A percentile compares a stretch with the other conserved stretches of the same genome.
Evolutionary conservation across 1,140 invertebrate genomes (phyloP).

Genomic region (Pentalonia nigronervosa): DNA sequence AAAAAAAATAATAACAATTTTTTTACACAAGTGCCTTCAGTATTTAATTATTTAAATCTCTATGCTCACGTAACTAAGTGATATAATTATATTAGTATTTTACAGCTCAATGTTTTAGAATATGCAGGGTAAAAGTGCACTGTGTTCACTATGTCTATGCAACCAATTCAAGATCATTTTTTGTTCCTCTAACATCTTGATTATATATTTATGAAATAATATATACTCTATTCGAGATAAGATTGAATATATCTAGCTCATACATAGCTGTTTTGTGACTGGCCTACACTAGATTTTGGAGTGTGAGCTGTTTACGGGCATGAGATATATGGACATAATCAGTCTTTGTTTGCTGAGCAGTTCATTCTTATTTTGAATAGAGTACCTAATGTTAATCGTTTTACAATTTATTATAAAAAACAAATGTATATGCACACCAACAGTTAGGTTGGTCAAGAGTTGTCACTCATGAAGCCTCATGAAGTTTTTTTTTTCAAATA

Average conservation of each 20-base stretch:
- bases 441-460: no score
- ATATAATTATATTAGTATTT: slow-evolving; percentile 5
- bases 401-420: no score
- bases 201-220: not conserved
- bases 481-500: not conserved
- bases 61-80: not conserved
- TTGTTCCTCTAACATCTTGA: not conserved
- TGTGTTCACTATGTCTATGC: not conserved
- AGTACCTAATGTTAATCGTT: no score
- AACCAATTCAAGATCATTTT: not conserved
- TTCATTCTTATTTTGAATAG: no score
- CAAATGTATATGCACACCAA: no score
- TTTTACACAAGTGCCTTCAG: slow-evolving; percentile 33
- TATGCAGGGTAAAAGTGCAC: slow-evolving; percentile 39
- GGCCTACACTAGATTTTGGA: not conserved
- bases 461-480: no score
- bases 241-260: not conserved
- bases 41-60: slow-evolving; percentile 14
- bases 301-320: not conserved
- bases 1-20: not conserved
- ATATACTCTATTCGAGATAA: not conserved
- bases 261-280: not conserved
- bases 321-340: not conserved
- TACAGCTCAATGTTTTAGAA: slow-evolving; percentile 14
- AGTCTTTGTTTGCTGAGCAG: no score